Evolutionary conservation across 1,140 invertebrate genomes (phyloP).

Genomic region (Daktulosphaira vitifoliae): DNA sequence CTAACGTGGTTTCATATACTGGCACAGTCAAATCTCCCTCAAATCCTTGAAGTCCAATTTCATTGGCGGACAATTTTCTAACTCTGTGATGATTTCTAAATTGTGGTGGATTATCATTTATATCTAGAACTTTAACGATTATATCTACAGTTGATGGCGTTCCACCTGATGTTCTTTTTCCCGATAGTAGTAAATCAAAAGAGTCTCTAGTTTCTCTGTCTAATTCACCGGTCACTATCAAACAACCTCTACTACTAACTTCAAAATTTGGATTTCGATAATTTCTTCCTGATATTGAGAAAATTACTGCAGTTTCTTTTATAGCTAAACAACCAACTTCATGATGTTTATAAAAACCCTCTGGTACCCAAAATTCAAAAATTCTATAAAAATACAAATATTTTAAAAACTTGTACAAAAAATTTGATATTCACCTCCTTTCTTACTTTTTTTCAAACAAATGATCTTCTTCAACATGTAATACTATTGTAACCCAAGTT

Average conservation of each 20-base stretch:
- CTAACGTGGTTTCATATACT: constrained; percentile 58
- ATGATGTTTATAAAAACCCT: constrained; percentile 61
- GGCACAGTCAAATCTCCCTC: constrained; percentile 44
- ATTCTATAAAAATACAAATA: constrained; percentile 41
- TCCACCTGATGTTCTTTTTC: constrained; percentile 58
- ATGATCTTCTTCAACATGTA: constrained; percentile 56
- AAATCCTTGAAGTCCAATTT: constrained; percentile 27
- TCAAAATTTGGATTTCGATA: constrained; percentile 47
- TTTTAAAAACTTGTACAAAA: too few relatives aligned
- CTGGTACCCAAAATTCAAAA: constrained; percentile 73
- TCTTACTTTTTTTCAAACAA: constrained; percentile 22
- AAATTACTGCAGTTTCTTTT: constrained; percentile 42
- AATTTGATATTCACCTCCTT: too few relatives aligned
- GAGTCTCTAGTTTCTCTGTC: constrained; percentile 66
- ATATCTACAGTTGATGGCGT: constrained; percentile 61
- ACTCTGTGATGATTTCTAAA: constrained; percentile 58
- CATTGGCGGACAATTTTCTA: constrained; percentile 1
- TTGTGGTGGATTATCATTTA: constrained; percentile 60
- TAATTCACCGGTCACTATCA: constrained; percentile 64
- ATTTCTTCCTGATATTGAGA: neutral
- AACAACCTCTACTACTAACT: constrained; percentile 62
- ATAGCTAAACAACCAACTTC: constrained; percentile 68
- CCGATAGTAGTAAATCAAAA: constrained; percentile 65
- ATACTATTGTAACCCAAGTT: constrained; percentile 58
- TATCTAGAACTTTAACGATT: constrained; percentile 67